phyloP scores from a whole-genome alignment of 2,113 vertebrate species.

The Cyanoderma ruficeps region DNA sequence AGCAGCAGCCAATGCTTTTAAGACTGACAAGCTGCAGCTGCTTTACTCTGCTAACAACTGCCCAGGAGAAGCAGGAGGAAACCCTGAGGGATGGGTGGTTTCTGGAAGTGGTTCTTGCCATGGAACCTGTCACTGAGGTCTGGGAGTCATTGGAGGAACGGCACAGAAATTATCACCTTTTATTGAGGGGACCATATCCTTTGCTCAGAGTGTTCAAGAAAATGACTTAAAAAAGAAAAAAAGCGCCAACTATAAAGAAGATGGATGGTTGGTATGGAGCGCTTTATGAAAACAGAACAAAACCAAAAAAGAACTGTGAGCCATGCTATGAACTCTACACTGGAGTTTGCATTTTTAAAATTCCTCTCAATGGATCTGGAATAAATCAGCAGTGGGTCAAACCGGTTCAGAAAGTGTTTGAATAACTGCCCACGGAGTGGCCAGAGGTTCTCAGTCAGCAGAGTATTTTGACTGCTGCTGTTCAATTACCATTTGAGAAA shows the following conservation, averaged over 20 bases:
- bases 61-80: background rate
- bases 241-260: background rate
- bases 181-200: background rate
- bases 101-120: background rate
- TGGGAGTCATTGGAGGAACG: background rate
- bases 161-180: background rate
- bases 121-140: background rate
- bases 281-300: background rate
- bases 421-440: conserved; percentile 55
- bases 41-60: background rate
- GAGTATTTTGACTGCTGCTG: conserved; percentile 45
- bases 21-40: background rate
- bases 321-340: background rate
- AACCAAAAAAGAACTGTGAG: background rate
- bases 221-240: background rate
- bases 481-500: conserved; percentile 28
- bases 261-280: background rate
- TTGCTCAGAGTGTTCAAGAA: background rate
- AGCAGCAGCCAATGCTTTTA: background rate
- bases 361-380: conserved; percentile 45
- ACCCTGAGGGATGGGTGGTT: background rate
- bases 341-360: conserved; percentile 36
- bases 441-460: conserved; percentile 19
- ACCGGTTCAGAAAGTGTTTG: conserved; percentile 66
- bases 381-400: conserved; percentile 67